phyloP scores from a whole-genome alignment of 30 jellyfish, hydroid and myxozoan species.

The Hydra vulgaris region DNA sequence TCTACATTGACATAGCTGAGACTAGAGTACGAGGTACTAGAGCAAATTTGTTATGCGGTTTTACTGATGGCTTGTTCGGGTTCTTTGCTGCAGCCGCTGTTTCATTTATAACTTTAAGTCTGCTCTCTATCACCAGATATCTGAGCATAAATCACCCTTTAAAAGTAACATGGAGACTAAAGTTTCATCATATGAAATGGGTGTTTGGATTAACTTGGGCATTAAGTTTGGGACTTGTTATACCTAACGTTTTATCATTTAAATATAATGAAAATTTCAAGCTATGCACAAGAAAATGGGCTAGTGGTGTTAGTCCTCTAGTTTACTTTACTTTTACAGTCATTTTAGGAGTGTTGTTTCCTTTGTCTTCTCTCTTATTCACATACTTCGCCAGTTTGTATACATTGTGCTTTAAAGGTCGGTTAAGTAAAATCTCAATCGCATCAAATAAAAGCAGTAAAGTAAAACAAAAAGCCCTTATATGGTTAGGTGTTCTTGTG shows the following conservation, averaged over 20 bases:
- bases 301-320: conserved; percentile 56
- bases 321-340: conserved; percentile 54
- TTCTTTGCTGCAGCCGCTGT: conserved; percentile 72
- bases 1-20: conserved; percentile 25
- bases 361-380: conserved; percentile 59
- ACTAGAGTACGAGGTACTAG: conserved; percentile 34
- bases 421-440: conserved; percentile 22
- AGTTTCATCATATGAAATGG: background rate
- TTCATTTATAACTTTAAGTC: conserved; percentile 60
- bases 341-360: conserved; percentile 50
- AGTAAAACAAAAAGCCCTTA: conserved; percentile 46
- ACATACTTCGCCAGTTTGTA: conserved; percentile 66
- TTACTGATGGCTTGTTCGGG: conserved; percentile 63
- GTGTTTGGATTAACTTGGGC: conserved; percentile 44
- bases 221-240: conserved; percentile 33
- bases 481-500: conserved; percentile 59
- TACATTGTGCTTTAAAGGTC: conserved; percentile 64
- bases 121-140: conserved; percentile 69
- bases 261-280: conserved; percentile 39
- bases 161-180: conserved; percentile 61
- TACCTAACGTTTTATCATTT: conserved; percentile 73
- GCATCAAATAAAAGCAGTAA: conserved; percentile 29
- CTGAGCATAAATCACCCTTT: conserved; percentile 74
- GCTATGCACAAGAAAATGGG: conserved; percentile 79
- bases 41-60: conserved; percentile 72